Base-by-base conservation (phyloP, 2,797 vertebrate genomes). In the Gallinago solitaria region DNA sequence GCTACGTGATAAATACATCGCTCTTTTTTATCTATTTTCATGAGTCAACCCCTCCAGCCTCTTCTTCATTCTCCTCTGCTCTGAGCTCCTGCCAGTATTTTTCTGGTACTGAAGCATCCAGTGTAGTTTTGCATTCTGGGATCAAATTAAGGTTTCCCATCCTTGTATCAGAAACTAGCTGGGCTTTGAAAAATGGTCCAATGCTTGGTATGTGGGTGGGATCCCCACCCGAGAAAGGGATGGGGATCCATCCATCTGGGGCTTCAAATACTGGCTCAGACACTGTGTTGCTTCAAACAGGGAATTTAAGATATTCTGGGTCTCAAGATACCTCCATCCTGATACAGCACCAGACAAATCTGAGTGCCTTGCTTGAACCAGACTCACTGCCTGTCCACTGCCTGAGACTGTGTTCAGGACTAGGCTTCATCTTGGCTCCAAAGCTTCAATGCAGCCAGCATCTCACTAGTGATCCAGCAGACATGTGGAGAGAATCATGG, bases 141-240 rank as follows among this genome's bases (percentile, higher is more conserved):
- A 96, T 93, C 88, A 97, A 96, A 94, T 78, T 78, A 91, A 90
- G 67, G 84, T 90, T 94, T 86, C 90, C 75, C 56, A 75, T 75
- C 39, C 51, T 71, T 37, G n/a, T 76, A 78, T 83, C 73, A 87
- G 83, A 95, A 93, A 80, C 75, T 91, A 76, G 41, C 75, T 83
- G 69, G 64, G 74, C 75, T 92, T 92, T 93, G 79, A 86, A 90
- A 95, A 92, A 75, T 64, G 15, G 60, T 77, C 70, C 92, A 83
- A 67, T 63, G 56, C 45, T 89, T 83, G 60, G 56, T 69, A 76
- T 0, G 12, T 90, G 78, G 30, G 88, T 71, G 80, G 39, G 35
- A 73, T 83, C 59, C 54, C n/a, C n/a, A n/a, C n/a, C n/a, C n/a
- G n/a, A n/a, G n/a, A n/a, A n/a, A n/a, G n/a, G n/a, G n/a, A n/a